Conservation (phyloP, 2,113 vertebrate species). For the Osmerus mordax region DNA sequence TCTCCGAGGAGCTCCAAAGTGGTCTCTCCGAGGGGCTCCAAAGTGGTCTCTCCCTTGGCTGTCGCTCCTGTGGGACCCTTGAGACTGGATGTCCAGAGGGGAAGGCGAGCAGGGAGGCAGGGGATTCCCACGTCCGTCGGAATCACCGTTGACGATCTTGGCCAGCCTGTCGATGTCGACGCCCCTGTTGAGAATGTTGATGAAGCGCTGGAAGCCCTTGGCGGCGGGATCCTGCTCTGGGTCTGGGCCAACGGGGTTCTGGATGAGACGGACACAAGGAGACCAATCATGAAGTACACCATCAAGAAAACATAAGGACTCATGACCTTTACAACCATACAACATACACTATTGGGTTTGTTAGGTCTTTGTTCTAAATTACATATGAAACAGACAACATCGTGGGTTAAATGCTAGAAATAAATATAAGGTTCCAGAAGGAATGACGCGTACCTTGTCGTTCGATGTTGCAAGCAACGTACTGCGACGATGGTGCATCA, state of each 20-base stretch:
- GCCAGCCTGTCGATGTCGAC: constrained; percentile 55
- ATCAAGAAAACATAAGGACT: neutral
- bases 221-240: constrained; percentile 3
- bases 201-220: constrained; percentile 59
- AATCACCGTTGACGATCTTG: constrained; percentile 49
- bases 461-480: rapidly evolving
- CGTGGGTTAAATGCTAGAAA: too few species aligned
- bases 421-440: too few species aligned
- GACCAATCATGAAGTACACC: neutral
- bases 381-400: too few species aligned
- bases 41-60: neutral
- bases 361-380: too few species aligned
- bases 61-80: neutral
- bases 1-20: too few species aligned
- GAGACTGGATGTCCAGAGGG: neutral
- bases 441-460: constrained; percentile 29
- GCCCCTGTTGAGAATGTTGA: constrained; percentile 63
- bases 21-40: neutral
- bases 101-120: neutral
- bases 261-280: neutral
- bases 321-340: neutral
- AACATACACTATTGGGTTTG: too few species aligned
- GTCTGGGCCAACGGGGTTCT: neutral
- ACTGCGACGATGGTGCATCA: constrained; percentile 24
- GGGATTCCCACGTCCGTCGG: neutral